Evolutionary conservation across 2,113 vertebrate genomes (phyloP).

Genomic region (Anolis sagrei): DNA sequence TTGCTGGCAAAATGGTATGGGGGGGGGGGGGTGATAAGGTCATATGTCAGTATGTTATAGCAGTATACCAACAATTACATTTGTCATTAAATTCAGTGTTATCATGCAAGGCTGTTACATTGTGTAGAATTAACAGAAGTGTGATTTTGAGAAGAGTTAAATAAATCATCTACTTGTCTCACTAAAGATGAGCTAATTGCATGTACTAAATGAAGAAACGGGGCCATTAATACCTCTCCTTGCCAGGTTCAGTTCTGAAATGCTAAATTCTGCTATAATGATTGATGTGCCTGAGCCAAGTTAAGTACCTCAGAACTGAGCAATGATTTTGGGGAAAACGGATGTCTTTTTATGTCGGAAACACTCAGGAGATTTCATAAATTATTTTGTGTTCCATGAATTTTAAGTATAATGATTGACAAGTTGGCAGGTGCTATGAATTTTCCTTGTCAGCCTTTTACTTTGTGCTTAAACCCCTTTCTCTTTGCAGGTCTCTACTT

Average conservation of each 20-base stretch:
- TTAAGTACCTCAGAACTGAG: conserved; percentile 3
- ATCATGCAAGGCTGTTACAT: neutral
- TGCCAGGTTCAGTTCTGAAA: neutral
- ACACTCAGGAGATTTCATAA: conserved; percentile 27
- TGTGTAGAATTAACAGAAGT: neutral
- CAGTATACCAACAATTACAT: neutral
- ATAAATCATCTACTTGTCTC: neutral
- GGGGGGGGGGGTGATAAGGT: no score
- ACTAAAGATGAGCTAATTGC: neutral
- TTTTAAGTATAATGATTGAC: conserved; percentile 28
- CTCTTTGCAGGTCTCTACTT: neutral
- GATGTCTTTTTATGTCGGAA: conserved; percentile 21
- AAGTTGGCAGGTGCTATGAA: conserved; percentile 13
- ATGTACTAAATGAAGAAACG: neutral
- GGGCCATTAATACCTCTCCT: neutral
- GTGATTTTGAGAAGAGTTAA: neutral
- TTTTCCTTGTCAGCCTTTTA: conserved; percentile 1
- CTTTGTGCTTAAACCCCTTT: neutral
- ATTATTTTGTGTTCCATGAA: conserved; percentile 23
- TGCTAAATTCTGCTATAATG: neutral
- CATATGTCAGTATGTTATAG: no score
- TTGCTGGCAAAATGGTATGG: no score
- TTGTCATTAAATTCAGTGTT: no score
- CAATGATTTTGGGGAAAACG: neutral
- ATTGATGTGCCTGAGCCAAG: conserved; percentile 10